Evolutionary conservation across 2,888 invertebrate species (phyloP), one percentile per base, ranked within the genome.

Genomic region (Drosophila colorata): DNA sequence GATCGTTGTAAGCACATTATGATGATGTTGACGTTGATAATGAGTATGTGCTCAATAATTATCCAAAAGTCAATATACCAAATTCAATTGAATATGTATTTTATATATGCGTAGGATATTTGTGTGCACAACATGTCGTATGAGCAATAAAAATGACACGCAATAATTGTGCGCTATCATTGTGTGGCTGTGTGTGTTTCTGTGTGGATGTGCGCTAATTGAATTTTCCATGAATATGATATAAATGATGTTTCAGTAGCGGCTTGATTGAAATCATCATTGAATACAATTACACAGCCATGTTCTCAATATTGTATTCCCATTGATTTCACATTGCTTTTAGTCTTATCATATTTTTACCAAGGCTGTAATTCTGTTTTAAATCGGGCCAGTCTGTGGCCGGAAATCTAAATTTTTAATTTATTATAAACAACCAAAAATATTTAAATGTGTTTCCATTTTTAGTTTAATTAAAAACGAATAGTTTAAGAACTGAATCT

Each of bases 101-200:
- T 60, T 49, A 69, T 57, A 57, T 28, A 25, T n/a, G 33, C 13
- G 11, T 23, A 16, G 16, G 4, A 25, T 49, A 74, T 88, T 73
- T 76, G 72, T 64, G 69, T 78, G 87, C 76, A 60, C 71, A 74
- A 44, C 88, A 70, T 55, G 78, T 67, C 88, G 78, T 72, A 88
- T 78, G 46, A 64, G 87, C 69, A 84, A 76, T 88, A 80, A 74
- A 87, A 80, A 63, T 74, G 67, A 65, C 75, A 71, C 67, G 69
- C 70, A 66, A 74, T 80, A 65, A 68, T 69, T 78, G 67, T 60
- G 71, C 73, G 51, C 23, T 67, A 49, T 71, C 56, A 65, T 31
- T 40, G 13, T 49, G 40, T 7, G 31, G 7, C 18, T 25, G 37
- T 46, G 47, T 16, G 20, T 35, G 7, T 5, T 8, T 20, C 9